Evolutionary conservation across 1,140 invertebrate species (phyloP).

Genomic region (Helicoverpa armigera): DNA sequence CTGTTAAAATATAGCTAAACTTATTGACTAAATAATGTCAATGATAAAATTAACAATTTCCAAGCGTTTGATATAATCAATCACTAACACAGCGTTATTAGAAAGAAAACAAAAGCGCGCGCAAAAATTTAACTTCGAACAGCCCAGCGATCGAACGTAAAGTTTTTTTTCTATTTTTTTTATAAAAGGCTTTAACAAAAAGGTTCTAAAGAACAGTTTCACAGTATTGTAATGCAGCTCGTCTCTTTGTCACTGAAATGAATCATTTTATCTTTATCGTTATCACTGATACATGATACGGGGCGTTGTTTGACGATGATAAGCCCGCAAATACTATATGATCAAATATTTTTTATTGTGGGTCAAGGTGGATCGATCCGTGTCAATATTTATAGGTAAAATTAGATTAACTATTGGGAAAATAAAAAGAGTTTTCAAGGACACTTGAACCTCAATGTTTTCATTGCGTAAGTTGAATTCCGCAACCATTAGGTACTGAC

Average conservation of each 20-base stretch:
- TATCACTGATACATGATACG: slow-evolving; percentile 60
- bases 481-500: no score
- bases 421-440: not conserved
- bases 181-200: not conserved
- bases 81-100: not conserved
- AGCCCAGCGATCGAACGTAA: no score
- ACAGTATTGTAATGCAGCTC: slow-evolving; percentile 3
- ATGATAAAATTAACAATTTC: slow-evolving; percentile 3
- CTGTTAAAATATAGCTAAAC: not conserved
- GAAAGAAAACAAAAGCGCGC: not conserved
- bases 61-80: not conserved
- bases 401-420: not conserved
- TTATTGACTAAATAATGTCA: not conserved
- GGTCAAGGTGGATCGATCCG: slow-evolving; percentile 53
- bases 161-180: not conserved
- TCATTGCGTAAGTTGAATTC: no score
- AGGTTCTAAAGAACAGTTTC: not conserved
- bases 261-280: slow-evolving; percentile 53
- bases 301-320: slow-evolving; percentile 57
- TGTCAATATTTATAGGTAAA: slow-evolving; percentile 26
- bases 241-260: slow-evolving; percentile 50
- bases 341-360: slow-evolving; percentile 31
- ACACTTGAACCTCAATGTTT: not conserved
- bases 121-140: not conserved
- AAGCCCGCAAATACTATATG: slow-evolving; percentile 41